Evolutionary conservation across 2,888 invertebrate species (phyloP), one percentile per base, ranked within the genome.

Genomic region (Drosophila acutilabella): DNA sequence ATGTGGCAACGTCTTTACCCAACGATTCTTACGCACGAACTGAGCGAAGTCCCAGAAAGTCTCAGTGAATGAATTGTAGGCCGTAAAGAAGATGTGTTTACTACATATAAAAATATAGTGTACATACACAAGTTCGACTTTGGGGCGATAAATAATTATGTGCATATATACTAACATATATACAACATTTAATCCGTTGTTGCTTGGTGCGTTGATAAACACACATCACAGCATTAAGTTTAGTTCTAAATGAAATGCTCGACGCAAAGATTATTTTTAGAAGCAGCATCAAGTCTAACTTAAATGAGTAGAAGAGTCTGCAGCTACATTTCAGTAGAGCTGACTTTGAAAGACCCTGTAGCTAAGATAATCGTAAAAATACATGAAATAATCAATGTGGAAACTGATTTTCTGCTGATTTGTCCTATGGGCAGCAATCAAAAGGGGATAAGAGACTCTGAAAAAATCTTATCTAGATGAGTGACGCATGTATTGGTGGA

Each of bases 1-100:
- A 54, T 47, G 60, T 33, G 16, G n/a, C 50, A 41, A 67, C 85
- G 79, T 79, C 85, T 81, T 79, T 61, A 74, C 75, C 65, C 77
- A 74, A 75, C 74, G 75, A 82, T 52, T 77, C 79, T 78, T 83
- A 82, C 85, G 81, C 82, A 82, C 69, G 53, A 75, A 83, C 83
- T 83, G 81, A 78, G 79, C 62, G 51, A 48, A 51, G 14, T 13
- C 16, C 45, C 30, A 30, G 30, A 26, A 59, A 60, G 60, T 33
- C 48, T 69, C 64, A 74, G 53, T 71, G 77, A 84, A 77, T 79
- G 74, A 64, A 76, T 50, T 56, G 30, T 42, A 60, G 54, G 36
- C 36, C 44, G 42, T 54, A 54, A 54, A 44, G 5, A 44, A 45
- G 23, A 56, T 56, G n/a, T 36, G 36, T 36, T 30, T 30, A 30